Evolutionary conservation across 2,113 vertebrate genomes (phyloP).

Genomic region (Hydrolagus affinis): DNA sequence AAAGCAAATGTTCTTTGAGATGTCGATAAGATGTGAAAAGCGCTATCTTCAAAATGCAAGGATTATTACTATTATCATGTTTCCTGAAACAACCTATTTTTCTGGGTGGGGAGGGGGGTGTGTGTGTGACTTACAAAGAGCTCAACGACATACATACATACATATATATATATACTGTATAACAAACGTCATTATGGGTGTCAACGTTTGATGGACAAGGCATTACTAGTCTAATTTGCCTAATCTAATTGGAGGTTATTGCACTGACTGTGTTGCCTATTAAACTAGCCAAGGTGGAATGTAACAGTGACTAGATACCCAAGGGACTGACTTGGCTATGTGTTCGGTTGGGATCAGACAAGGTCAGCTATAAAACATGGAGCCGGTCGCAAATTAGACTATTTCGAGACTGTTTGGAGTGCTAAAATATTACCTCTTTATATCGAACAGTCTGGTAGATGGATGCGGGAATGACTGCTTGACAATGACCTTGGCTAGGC

Average conservation of each 20-base stretch:
- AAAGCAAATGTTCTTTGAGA: too few relatives aligned
- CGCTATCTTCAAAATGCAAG: too few relatives aligned
- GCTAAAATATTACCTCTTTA: neutral
- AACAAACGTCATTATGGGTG: too few relatives aligned
- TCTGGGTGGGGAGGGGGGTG: too few relatives aligned
- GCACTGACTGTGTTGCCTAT: neutral
- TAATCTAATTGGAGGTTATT: neutral
- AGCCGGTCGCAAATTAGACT: neutral
- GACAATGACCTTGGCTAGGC: neutral
- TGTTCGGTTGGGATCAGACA: neutral
- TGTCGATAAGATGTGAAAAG: too few relatives aligned
- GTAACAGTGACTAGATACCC: neutral
- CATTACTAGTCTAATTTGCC: neutral
- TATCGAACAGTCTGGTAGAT: neutral
- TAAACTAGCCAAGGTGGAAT: neutral
- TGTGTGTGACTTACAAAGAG: too few relatives aligned
- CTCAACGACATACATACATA: too few relatives aligned
- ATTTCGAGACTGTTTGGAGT: conserved; percentile 7
- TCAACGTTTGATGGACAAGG: neutral
- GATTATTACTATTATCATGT: too few relatives aligned
- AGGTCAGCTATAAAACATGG: conserved; percentile 23
- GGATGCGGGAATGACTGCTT: neutral
- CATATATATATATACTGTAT: too few relatives aligned
- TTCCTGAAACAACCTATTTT: too few relatives aligned
- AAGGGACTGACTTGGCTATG: conserved; percentile 13